These are phyloP conservation scores for Chaunax sp. DNA, from an alignment of 2,797 vertebrate species.

Conservation along the genomic window DNA sequence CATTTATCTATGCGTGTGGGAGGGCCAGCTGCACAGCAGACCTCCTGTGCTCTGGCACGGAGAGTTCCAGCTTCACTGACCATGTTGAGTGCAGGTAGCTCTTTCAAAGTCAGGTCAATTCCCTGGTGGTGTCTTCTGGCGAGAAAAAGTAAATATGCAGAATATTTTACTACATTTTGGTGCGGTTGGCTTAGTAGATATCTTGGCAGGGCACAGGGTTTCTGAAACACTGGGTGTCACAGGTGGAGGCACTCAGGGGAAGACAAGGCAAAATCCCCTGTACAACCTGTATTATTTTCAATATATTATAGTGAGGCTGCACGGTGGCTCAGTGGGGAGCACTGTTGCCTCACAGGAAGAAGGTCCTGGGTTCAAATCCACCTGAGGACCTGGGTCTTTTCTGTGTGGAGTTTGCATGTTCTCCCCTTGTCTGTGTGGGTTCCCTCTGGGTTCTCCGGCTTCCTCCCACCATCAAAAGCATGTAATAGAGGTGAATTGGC, in stretches of 20 bases:
- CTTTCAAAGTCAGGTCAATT: conserved; percentile 39
- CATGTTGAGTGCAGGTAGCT: conserved; percentile 17
- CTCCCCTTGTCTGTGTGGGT: no score
- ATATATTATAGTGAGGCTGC: conserved; percentile 1
- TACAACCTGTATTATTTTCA: conserved; percentile 3
- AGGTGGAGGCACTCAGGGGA: background rate
- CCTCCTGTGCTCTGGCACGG: conserved; percentile 15
- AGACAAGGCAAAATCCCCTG: conserved; percentile 1
- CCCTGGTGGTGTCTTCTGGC: conserved; percentile 5
- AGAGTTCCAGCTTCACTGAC: conserved; percentile 5
- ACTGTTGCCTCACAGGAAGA: no score
- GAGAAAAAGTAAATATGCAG: conserved; percentile 3
- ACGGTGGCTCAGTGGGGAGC: no score
- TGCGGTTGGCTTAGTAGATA: conserved; percentile 9
- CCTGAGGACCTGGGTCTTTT: no score
- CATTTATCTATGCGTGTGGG: conserved; percentile 28
- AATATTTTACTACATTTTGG: conserved; percentile 12
- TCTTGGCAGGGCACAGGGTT: background rate
- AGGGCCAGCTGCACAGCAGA: conserved; percentile 13
- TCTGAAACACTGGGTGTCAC: conserved; percentile 3
- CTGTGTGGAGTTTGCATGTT: no score
- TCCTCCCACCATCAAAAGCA: no score
- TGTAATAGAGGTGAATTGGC: no score
- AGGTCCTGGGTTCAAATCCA: no score
- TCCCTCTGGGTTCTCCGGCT: no score